Evolutionary conservation across 2,113 vertebrate species (phyloP), one percentile per base, ranked within the genome.

Genomic region (Alligator mississippiensis): DNA sequence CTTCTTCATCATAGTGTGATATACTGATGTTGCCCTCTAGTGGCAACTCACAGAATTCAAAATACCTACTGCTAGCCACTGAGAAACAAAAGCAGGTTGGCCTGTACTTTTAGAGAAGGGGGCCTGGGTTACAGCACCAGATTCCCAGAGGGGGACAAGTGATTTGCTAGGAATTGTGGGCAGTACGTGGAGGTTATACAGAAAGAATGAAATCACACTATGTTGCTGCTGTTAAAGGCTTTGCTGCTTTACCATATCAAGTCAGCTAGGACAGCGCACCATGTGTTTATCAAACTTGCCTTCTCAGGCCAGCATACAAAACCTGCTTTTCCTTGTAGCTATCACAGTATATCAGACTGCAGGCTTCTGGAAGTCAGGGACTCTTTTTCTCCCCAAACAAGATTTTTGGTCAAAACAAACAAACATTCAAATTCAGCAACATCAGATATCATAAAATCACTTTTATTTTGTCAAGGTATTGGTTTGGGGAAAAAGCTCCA

Each of bases 1-100:
- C 66, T 2, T 1, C n/a, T 2, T 1, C 14, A 10, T 30, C 59
- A 9, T 6, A 11, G 30, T 25, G 93, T 90, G n/a, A 94, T 93
- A 97, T 6, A 1, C 75, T 87, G 4, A 92, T 13, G 83, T 95
- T 95, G 96, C 96, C 96, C 94, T 94, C 96, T 97, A 95, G 95
- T 5, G 96, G 94, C 58, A 25, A 18, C 15, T 57, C 16, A 19
- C 82, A 47, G 0, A 62, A 3, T 38, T 80, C 27, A 34, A 13
- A 21, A 6, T 68, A 19, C 77, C 5, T 24, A 28, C 1, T 22
- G 0, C 15, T 14, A 5, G 6, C 61, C 3, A 5, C 62, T 19
- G 24, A 59, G 84, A 90, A 38, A 19, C 10, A 5, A 9, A 16
- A 10, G 21, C 22, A 5, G 22, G 14, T 79, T 30, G 58, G 19